These are phyloP conservation scores for Napeogenes inachia DNA, from an alignment of 2,888 invertebrate genomes.

Conservation along the genomic window DNA sequence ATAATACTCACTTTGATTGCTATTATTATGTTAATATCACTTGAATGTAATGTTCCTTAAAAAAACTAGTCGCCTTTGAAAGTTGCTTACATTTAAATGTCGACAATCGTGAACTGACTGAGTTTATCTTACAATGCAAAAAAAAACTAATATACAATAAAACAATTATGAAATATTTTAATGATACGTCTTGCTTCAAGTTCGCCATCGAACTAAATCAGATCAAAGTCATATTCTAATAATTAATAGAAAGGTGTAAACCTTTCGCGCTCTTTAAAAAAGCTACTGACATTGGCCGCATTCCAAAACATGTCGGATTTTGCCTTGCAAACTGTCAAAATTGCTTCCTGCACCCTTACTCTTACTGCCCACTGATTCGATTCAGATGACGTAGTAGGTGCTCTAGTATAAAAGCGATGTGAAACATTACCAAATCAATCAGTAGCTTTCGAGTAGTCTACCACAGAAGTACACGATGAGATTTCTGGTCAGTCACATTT, in stretches of 20 bases:
- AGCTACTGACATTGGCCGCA: slow-evolving; percentile 30
- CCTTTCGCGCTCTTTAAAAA: slow-evolving; percentile 11
- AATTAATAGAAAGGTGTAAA: slow-evolving; percentile 1
- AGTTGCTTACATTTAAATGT: slow-evolving; percentile 6
- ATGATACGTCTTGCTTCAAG: too few species aligned
- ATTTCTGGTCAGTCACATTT: slow-evolving; percentile 64
- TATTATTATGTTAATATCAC: too few species aligned
- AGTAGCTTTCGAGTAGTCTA: slow-evolving; percentile 76
- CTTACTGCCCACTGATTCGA: slow-evolving; percentile 70
- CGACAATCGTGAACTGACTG: not conserved
- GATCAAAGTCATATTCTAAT: slow-evolving; percentile 4
- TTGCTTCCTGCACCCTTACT: slow-evolving; percentile 72
- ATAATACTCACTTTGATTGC: too few species aligned
- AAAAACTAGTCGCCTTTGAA: not conserved
- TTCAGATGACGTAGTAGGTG: slow-evolving; percentile 53
- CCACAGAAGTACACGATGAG: slow-evolving; percentile 75
- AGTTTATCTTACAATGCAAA: too few species aligned
- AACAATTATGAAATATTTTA: too few species aligned
- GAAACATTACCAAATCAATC: slow-evolving; percentile 50
- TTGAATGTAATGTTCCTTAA: too few species aligned
- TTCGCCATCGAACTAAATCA: too few species aligned
- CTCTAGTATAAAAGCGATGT: slow-evolving; percentile 59
- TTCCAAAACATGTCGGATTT: slow-evolving; percentile 51
- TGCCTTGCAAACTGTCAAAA: slow-evolving; percentile 24
- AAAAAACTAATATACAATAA: too few species aligned